Evolutionary conservation across 1,140 invertebrate species (phyloP).

Genomic region (Pomacea maculata): DNA sequence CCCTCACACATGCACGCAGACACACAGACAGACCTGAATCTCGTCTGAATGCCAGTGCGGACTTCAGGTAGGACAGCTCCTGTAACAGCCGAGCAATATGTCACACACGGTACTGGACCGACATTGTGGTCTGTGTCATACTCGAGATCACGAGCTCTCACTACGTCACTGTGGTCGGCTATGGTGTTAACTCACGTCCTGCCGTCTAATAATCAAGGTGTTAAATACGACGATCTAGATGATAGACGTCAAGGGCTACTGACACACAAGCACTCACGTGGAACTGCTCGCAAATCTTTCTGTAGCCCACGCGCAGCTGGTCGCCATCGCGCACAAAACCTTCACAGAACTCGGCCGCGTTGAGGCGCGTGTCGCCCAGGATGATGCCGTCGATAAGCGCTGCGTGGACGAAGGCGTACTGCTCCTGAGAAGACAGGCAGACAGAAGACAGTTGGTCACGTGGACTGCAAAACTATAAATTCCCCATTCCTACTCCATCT

Average conservation of each 20-base stretch:
- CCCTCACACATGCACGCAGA: slow-evolving; percentile 7
- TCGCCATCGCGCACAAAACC: slow-evolving; percentile 2
- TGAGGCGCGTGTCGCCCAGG: slow-evolving; percentile 18
- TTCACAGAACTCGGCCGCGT: background rate
- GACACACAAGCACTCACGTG: background rate
- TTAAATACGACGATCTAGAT: too few species aligned
- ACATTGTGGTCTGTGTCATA: too few species aligned
- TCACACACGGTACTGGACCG: too few species aligned
- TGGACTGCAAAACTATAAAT: too few species aligned
- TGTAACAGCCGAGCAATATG: background rate
- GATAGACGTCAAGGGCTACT: background rate
- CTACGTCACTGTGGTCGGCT: too few species aligned
- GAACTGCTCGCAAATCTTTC: slow-evolving; percentile 21
- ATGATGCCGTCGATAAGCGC: slow-evolving; percentile 22
- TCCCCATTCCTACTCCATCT: too few species aligned
- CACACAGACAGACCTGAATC: slow-evolving; percentile 17
- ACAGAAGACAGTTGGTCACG: too few species aligned
- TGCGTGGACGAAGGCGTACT: slow-evolving; percentile 22
- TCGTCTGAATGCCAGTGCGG: slow-evolving; percentile 18
- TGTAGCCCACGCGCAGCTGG: slow-evolving; percentile 19
- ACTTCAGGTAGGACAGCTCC: slow-evolving; percentile 23
- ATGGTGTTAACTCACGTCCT: too few species aligned
- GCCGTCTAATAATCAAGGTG: too few species aligned
- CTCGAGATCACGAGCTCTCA: too few species aligned
- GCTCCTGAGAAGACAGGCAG: slow-evolving; percentile 9